Base-by-base conservation (phyloP, 2,888 invertebrate species). In the Andrena haemorrhoa region DNA sequence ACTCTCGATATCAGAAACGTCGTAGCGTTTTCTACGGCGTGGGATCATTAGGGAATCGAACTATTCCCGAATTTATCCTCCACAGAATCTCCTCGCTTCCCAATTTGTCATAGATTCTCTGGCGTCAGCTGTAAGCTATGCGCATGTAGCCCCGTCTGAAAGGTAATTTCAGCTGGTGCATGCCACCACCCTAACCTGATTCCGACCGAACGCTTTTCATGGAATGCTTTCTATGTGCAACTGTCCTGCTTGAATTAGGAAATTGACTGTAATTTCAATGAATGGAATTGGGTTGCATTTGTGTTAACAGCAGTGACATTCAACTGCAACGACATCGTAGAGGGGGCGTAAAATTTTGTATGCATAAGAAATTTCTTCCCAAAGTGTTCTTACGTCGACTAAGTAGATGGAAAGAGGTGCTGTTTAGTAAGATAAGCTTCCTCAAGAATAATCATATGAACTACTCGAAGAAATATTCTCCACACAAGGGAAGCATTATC, bases 101-200 rank as follows among this genome's bases (percentile, higher is more conserved):
- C 2, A 71, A 23, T 26, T 35, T 10, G 26, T 5, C 20, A 31
- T 35, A 53, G 10, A n/a, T 56, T 63, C 20, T 29, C 23, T n/a
- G 10, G 26, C 41, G 64, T 60, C 29, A 60, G 33, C 23, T 33
- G 53, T 1, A 20, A 63, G 20, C 33, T 31, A 41, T 33, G 26
- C 20, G 31, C 16, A 26, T 10, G 16, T n/a, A 16, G 29, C 12
- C 58, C 69, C 58, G 12, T 64, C 56, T 10, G 35, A 58, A 58
- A 60, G 41, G 77, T 64, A 79, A 79, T 77, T 77, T 77, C 41
- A 58, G 29, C 35, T 29, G 31, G 49, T 60, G 49, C 64, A 35
- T 31, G 65, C 31, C 20, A 29, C 65, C 16, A 71, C n/a, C 31
- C 64, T 65, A 77, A 79, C 51, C 60, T 10, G 64, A 49, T 70